phyloP scores from a whole-genome alignment of 2,888 invertebrate species.

The Heteromurus nitidus region DNA sequence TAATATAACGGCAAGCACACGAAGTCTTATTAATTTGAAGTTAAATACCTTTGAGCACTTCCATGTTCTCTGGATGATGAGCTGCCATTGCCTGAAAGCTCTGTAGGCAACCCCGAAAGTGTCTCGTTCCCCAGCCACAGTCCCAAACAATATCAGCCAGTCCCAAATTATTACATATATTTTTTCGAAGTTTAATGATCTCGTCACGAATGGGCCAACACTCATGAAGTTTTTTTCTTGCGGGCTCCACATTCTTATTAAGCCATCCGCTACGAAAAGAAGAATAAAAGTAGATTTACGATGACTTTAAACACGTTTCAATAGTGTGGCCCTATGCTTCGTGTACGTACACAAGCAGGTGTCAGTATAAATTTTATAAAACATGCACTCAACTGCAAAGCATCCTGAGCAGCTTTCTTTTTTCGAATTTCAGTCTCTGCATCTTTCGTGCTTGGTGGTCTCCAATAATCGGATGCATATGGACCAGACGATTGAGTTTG shows the following conservation, averaged over 20 bases:
- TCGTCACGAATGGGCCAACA: conserved; percentile 84
- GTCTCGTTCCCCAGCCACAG: conserved; percentile 91
- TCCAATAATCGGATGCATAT: conserved; percentile 30
- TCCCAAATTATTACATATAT: conserved; percentile 79
- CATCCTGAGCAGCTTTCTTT: conserved; percentile 50
- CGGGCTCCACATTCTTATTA: conserved; percentile 82
- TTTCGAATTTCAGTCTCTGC: conserved; percentile 56
- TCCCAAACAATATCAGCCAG: conserved; percentile 84
- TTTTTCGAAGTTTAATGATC: conserved; percentile 81
- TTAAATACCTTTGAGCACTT: conserved; percentile 78
- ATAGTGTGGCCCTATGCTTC: no score
- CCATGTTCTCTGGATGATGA: conserved; percentile 85
- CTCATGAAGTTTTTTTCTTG: conserved; percentile 82
- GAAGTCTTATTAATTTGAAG: no score
- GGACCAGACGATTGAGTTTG: conserved; percentile 1
- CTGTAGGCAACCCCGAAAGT: conserved; percentile 92
- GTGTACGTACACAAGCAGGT: no score
- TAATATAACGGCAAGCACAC: no score
- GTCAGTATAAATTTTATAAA: neutral
- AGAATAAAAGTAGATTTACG: conserved; percentile 63
- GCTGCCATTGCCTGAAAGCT: conserved; percentile 86
- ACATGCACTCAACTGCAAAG: conserved; percentile 62
- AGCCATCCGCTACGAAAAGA: conserved; percentile 82
- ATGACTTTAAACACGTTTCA: neutral
- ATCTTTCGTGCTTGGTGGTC: conserved; percentile 37